Base-by-base conservation (phyloP, 2,888 invertebrate species). In the Cetonia aurata region DNA sequence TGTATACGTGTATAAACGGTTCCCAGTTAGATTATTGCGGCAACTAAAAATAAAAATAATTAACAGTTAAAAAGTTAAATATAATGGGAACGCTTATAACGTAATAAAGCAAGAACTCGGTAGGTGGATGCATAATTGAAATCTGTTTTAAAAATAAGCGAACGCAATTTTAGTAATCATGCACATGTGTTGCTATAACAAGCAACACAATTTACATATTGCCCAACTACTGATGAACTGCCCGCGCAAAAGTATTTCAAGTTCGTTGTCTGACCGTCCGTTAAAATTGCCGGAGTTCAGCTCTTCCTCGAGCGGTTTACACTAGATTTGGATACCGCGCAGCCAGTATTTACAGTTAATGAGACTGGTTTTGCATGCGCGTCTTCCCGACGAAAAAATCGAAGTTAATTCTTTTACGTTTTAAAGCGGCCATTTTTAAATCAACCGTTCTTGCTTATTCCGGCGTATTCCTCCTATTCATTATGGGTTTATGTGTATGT, bases 291-390 rank as follows among this genome's bases (percentile, higher is more conserved):
- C 44, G 4, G 15, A 31, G 8, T 46, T 31, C 31, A n/a, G 60
- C 60, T 48, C 46, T 46, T 60, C 25, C 56, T 31, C 13, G 13
- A 46, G 46, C 25, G 13, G 19, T 12, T 59, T 44, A 19, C 19
- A 46, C 60, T 60, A 48, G 44, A 60, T 60, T 60, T 46, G 60
- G 60, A 25, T 44, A 25, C 44, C 19, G 17, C 19, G 17, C 19
- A 31, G 46, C 33, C 8, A 33, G 15, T 13, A 13, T 60, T 60
- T 60, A 60, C 48, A 60, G 60, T 60, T 60, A 60, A 60, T 33
- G 44, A 60, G 46, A 60, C 60, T 60, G 60, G 60, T 60, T 60
- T 48, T 60, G 13, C 31, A 13, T 48, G 31, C 48, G 15, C 31
- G 46, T 12, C n/a, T 31, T 60, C 13, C 17, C 3, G 31, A 48